Percentiles rank a stretch among this genome's conserved stretches.
Evolutionary conservation across 2,113 vertebrate species (phyloP).

Genomic region (Pelecanoides urinatrix): DNA sequence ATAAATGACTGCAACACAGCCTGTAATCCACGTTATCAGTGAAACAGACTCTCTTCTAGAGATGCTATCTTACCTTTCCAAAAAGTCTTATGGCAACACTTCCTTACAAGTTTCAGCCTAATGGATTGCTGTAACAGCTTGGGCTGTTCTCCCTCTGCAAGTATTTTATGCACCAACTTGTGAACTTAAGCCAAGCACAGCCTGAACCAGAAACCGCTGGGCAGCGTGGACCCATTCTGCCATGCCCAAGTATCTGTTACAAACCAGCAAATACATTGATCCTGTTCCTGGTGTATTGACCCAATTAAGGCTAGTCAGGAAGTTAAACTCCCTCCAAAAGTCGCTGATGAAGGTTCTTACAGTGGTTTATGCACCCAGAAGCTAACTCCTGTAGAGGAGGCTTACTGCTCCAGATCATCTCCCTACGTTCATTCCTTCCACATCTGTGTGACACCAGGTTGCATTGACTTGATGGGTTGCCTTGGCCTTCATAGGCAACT

Average conservation of each 20-base stretch:
- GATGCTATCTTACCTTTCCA: neutral
- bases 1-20: neutral
- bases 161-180: neutral
- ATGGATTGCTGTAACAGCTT: neutral
- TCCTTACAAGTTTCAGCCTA: neutral
- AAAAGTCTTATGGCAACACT: neutral
- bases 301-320: neutral
- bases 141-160: neutral
- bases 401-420: neutral
- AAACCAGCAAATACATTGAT: neutral
- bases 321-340: neutral
- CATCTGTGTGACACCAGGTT: neutral
- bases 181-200: neutral
- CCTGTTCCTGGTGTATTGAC: neutral
- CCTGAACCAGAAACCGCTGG: neutral
- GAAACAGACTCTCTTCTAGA: neutral
- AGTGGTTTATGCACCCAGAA: neutral
- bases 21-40: neutral
- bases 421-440: neutral
- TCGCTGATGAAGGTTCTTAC: neutral
- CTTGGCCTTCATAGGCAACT: neutral
- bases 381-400: neutral
- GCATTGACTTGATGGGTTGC: neutral
- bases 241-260: neutral
- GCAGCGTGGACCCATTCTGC: neutral